phyloP scores from a whole-genome alignment of 92 coral and sea anemone species.

The Heliopora coerulea region DNA sequence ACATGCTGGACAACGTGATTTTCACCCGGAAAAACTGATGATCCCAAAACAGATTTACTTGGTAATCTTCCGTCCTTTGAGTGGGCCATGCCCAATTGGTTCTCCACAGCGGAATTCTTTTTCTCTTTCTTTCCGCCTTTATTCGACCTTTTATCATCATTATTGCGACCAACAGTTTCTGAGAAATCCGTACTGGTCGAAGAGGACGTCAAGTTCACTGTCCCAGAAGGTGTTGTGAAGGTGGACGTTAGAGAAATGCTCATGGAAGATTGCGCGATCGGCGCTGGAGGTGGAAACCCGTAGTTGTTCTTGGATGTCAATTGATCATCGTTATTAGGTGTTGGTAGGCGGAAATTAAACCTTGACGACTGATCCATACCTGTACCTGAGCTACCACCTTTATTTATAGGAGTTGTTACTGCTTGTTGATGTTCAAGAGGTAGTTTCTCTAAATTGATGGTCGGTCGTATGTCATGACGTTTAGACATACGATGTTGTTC shows the following conservation, averaged over 20 bases:
- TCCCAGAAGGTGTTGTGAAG: not conserved
- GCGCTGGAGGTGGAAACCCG: constrained; percentile 1
- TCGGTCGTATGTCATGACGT: constrained; percentile 84
- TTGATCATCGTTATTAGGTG: constrained; percentile 59
- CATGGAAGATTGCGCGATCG: not conserved
- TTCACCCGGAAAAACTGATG: not conserved
- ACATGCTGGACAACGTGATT: too few species aligned
- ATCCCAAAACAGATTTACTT: not conserved
- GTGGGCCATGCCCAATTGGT: not conserved
- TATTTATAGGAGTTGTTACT: constrained; percentile 13
- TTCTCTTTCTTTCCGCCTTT: constrained; percentile 4
- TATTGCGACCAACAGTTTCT: constrained; percentile 2
- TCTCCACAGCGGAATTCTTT: not conserved
- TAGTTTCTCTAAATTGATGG: constrained; percentile 72
- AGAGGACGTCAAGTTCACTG: not conserved
- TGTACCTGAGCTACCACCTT: constrained; percentile 28
- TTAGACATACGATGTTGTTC: constrained; percentile 89
- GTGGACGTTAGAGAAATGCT: not conserved
- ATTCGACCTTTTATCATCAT: not conserved
- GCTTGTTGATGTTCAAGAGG: constrained; percentile 78
- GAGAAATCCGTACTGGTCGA: constrained; percentile 1
- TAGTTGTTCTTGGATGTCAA: constrained; percentile 18
- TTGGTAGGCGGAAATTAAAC: constrained; percentile 71
- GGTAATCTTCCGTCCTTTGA: not conserved
- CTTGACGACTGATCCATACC: constrained; percentile 51